A percentile compares a stretch with the other conserved stretches of the same genome.
phyloP scores from a whole-genome alignment of 2,113 vertebrate species.

The Actenoides lindsayi region DNA sequence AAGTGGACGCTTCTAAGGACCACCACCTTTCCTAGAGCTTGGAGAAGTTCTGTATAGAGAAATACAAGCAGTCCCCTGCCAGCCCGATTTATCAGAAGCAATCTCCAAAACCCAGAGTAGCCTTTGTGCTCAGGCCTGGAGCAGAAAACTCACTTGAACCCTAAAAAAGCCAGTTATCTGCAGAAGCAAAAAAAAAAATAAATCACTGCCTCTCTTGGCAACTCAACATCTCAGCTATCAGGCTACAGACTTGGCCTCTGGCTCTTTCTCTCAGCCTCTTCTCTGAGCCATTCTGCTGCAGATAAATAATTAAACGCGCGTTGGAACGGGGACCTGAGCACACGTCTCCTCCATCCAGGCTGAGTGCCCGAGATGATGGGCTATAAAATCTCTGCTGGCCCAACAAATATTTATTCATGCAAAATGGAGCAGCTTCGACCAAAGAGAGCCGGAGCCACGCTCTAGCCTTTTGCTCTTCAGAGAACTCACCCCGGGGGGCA shows the following conservation, averaged over 20 bases:
- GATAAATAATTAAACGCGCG: conserved; percentile 6
- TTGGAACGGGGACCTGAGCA: conserved; percentile 14
- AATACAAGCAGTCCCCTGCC: not conserved
- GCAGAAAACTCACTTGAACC: not conserved
- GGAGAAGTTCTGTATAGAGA: not conserved
- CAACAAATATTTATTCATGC: conserved; percentile 43
- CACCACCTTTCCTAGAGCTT: not conserved
- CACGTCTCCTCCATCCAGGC: not conserved
- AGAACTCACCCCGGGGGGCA: not conserved
- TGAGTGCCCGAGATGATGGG: conserved; percentile 17
- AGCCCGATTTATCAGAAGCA: not conserved
- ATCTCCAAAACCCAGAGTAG: not conserved
- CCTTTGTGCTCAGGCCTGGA: not conserved
- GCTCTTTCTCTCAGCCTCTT: not conserved
- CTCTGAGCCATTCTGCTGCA: conserved; percentile 18
- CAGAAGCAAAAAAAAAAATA: conserved; percentile 50
- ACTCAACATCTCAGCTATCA: not conserved
- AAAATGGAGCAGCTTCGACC: not conserved
- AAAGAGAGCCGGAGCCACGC: fast-evolving
- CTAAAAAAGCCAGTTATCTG: not conserved
- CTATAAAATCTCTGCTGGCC: conserved; percentile 50
- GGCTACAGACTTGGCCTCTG: conserved; percentile 36
- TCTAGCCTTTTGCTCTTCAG: not conserved
- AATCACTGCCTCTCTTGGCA: not conserved
- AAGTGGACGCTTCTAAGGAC: not conserved